Evolutionary conservation across 2,888 invertebrate genomes (phyloP).

Genomic region (Phengaris alcon): DNA sequence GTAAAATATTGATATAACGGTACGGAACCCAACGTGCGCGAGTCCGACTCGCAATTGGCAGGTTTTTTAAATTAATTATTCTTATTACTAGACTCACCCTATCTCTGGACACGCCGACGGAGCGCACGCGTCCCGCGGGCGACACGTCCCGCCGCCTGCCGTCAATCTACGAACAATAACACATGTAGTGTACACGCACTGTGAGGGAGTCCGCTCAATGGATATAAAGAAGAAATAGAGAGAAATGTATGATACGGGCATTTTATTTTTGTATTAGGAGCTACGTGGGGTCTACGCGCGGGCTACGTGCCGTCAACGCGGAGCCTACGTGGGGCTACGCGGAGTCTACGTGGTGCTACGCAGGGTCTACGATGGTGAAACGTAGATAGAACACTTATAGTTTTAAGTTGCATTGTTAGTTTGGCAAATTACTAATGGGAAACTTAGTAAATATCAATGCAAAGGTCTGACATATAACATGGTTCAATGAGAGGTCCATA

Average conservation of each 20-base stretch:
- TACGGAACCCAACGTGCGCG: too few relatives aligned
- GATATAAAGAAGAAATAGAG: not conserved
- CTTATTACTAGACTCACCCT: constrained; percentile 47
- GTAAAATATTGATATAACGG: too few relatives aligned
- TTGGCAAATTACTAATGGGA: too few relatives aligned
- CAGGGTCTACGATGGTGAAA: not conserved
- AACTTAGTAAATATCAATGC: too few relatives aligned
- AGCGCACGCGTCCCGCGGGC: constrained; percentile 85
- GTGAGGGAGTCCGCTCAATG: not conserved
- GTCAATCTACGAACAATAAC: constrained; percentile 54
- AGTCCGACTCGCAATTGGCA: too few relatives aligned
- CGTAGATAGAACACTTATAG: too few relatives aligned
- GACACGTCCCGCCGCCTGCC: constrained; percentile 90
- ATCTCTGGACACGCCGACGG: constrained; percentile 83
- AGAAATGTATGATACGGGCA: not conserved
- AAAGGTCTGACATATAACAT: too few relatives aligned
- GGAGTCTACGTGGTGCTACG: not conserved
- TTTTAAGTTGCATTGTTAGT: too few relatives aligned
- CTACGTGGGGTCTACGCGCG: not conserved
- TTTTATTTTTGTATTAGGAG: not conserved
- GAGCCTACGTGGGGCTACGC: not conserved
- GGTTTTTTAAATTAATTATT: too few relatives aligned
- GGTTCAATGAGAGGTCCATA: too few relatives aligned
- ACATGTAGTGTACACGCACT: constrained; percentile 13
- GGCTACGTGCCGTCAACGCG: not conserved